These are phyloP conservation scores for Taenaris catops DNA, from an alignment of 2,888 invertebrate species.

Conservation along the genomic window DNA sequence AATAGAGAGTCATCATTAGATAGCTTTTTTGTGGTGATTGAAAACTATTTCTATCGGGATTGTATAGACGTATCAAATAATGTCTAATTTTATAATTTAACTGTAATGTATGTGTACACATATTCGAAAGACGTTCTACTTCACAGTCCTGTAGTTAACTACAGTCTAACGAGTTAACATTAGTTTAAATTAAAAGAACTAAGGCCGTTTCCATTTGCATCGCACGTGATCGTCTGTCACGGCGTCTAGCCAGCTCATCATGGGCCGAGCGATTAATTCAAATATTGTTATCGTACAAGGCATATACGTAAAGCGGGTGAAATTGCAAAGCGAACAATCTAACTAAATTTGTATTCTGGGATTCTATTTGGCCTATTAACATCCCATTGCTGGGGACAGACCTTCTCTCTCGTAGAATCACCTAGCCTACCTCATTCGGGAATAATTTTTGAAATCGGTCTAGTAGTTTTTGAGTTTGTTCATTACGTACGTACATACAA, in stretches of 20 bases:
- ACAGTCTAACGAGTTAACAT: constrained; percentile 25
- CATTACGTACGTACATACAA: no score
- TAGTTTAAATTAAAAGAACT: constrained; percentile 44
- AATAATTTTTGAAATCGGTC: no score
- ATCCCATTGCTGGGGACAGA: no score
- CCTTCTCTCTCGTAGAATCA: no score
- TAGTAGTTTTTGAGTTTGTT: no score
- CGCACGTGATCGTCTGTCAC: constrained; percentile 71
- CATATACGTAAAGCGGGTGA: constrained; percentile 24
- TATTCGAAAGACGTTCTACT: constrained; percentile 13
- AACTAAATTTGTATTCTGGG: no score
- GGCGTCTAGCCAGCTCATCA: constrained; percentile 72
- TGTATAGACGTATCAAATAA: no score
- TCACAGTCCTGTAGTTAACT: constrained; percentile 16
- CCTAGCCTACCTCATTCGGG: neutral
- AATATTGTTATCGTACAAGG: constrained; percentile 26
- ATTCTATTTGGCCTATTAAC: no score
- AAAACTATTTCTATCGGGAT: no score
- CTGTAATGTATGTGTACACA: constrained; percentile 1
- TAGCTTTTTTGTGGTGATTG: no score
- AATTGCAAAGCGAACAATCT: no score
- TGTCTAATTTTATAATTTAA: neutral
- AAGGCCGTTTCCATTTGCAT: constrained; percentile 74
- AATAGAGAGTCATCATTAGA: no score
- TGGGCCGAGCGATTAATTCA: constrained; percentile 53